Evolutionary conservation across 1,140 invertebrate genomes (phyloP).

Genomic region (Lutraria rhynchaena): DNA sequence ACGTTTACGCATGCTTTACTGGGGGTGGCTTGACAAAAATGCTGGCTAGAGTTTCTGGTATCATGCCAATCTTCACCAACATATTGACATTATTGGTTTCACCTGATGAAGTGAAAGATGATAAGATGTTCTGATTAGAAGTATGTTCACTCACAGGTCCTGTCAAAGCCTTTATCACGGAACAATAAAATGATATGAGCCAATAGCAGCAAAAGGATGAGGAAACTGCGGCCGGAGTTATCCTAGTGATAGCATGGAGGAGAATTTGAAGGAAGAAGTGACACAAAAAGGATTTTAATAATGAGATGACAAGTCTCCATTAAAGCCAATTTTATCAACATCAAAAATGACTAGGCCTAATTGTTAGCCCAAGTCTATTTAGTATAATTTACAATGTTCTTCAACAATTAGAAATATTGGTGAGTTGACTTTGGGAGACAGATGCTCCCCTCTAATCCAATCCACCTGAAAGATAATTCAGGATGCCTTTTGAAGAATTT

Average conservation of each 20-base stretch:
- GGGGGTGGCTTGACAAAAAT: not conserved
- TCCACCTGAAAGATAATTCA: not conserved
- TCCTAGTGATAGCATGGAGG: not conserved
- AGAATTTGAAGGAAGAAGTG: not conserved
- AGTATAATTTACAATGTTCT: not conserved
- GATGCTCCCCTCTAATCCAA: not conserved
- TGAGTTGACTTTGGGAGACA: not conserved
- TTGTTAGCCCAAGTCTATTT: no score
- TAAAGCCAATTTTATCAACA: slow-evolving; percentile 6
- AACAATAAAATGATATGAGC: not conserved
- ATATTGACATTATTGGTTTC: not conserved
- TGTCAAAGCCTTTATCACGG: not conserved
- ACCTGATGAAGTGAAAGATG: not conserved
- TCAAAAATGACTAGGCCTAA: not conserved
- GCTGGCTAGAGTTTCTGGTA: not conserved
- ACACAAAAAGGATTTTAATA: not conserved
- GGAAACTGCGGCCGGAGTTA: not conserved
- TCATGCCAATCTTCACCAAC: slow-evolving; percentile 7
- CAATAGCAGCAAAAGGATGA: slow-evolving; percentile 1
- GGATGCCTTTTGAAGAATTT: slow-evolving; percentile 5
- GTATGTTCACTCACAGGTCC: not conserved
- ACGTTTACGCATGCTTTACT: not conserved
- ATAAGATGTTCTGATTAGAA: no score
- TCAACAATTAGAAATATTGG: not conserved
- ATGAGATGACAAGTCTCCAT: not conserved